A percentile compares a stretch with the other conserved stretches of the same genome.
phyloP scores from a whole-genome alignment of 2,888 invertebrate species.

The Bugula neritina region DNA sequence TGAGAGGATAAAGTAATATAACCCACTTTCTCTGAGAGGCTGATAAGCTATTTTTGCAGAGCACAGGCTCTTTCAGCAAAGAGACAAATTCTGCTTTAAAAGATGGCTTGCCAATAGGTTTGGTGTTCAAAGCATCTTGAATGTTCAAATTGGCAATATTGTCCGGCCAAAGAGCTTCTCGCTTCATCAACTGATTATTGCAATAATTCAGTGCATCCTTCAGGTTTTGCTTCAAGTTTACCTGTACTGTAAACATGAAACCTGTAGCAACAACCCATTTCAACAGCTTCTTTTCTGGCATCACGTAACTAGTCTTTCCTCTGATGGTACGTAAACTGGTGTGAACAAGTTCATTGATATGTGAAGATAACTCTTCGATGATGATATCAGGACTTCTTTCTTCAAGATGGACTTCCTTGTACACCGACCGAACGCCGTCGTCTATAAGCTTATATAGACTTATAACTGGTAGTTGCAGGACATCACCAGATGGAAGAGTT shows the following conservation, averaged over 20 bases:
- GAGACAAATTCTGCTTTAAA: background rate
- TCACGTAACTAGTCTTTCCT: background rate
- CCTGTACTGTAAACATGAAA: background rate
- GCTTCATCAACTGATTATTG: background rate
- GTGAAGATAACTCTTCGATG: background rate
- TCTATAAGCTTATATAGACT: no score
- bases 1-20: no score
- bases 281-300: background rate
- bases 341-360: background rate
- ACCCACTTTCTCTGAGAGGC: no score
- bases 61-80: background rate
- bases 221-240: background rate
- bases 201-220: background rate
- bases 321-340: background rate
- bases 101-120: background rate
- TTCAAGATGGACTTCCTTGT: no score
- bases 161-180: background rate
- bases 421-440: no score
- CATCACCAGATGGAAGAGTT: no score
- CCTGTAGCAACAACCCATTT: background rate
- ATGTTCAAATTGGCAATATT: background rate
- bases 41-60: no score
- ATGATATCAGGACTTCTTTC: no score
- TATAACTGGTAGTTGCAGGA: no score
- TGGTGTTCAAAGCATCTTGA: background rate